Evolutionary conservation across 2,113 vertebrate genomes (phyloP), one percentile per base, ranked within the genome.

Genomic region (Puntigrus tetrazona): DNA sequence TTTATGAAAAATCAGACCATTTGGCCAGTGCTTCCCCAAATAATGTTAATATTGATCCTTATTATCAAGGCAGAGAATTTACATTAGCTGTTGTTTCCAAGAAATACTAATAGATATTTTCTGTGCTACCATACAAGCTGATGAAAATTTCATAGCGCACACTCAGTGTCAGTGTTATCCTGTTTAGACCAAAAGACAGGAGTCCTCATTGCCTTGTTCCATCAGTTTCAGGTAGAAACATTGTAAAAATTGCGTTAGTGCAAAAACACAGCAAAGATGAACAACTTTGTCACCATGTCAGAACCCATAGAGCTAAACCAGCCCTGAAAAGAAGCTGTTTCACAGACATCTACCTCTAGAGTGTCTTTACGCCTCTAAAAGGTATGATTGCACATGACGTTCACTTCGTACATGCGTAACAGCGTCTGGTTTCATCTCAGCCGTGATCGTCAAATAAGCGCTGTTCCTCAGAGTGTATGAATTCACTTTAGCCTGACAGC

Each of bases 371-470:
- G 31, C 7, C 76, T 52, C 52, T 63, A 22, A 50, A 47, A 78
- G 91, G 90, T 86, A 91, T 86, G 87, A 94, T 91, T 92, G 82
- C 47, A 81, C 76, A 78, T 88, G 89, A 87, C 91, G 87, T 91
- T 88, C 79, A 86, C 86, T 89, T 89, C 87, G 85, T 84, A 91
- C 89, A 90, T 82, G 78, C 78, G 81, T 89, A 89, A 81, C 81
- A 79, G 80, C 87, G 89, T 90, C 89, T 79, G 87, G 84, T 65
- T 50, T 86, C 29, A 55, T 67, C 72, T 84, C 20, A 55, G 88
- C 89, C 89, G 90, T 93, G 89, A 92, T 92, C 90, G 84, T 93
- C 91, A 93, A 92, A 92, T 92, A 91, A 93, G 90, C 88, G 88
- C 86, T 86, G 87, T 69, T 85, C 86, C 88, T 83, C 80, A 81